Percentiles rank a stretch among this genome's conserved stretches.
phyloP scores from a whole-genome alignment of 92 coral and sea anemone genomes.

The Epizoanthus stellaris region DNA sequence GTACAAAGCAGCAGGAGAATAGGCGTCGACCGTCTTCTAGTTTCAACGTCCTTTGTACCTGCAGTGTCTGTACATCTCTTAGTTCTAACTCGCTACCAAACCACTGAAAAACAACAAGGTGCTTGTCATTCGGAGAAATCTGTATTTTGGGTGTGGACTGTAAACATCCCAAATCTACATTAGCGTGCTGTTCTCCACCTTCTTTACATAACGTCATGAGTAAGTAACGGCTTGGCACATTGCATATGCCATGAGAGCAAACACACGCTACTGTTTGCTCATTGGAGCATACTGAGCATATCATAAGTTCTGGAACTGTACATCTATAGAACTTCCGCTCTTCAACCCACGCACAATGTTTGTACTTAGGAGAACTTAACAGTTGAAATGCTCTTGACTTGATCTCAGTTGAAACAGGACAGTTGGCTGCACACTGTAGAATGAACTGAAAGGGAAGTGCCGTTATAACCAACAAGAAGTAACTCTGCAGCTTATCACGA shows the following conservation, averaged over 20 bases:
- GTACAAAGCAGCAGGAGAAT: background rate
- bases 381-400: background rate
- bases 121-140: background rate
- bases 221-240: background rate
- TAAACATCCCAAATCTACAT: background rate
- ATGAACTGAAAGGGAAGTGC: background rate
- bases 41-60: background rate
- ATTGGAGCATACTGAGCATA: background rate
- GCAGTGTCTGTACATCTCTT: no score
- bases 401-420: no score
- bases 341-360: background rate
- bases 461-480: no score
- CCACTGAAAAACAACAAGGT: background rate
- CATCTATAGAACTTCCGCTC: background rate
- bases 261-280: background rate
- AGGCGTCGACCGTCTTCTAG: no score
- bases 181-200: background rate
- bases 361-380: background rate
- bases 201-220: background rate
- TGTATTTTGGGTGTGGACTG: background rate
- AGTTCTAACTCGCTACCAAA: no score
- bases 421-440: background rate
- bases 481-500: background rate
- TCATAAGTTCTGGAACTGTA: background rate
- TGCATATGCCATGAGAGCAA: background rate